phyloP scores from a whole-genome alignment of 2,113 vertebrate genomes.

The Columba janthina region DNA sequence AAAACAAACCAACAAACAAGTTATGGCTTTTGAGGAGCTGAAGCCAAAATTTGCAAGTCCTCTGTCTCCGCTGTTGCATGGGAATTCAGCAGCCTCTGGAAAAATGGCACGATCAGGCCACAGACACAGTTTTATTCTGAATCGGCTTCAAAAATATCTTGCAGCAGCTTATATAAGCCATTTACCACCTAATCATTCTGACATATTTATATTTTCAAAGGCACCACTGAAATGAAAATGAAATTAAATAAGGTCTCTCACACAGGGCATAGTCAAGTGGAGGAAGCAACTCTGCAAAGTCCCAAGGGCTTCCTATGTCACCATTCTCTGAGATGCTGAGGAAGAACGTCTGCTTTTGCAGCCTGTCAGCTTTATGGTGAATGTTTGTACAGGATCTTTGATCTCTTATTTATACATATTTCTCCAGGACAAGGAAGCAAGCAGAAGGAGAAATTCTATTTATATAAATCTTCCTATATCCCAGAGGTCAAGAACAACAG shows the following conservation, averaged over 20 bases:
- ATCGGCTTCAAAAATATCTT: background rate
- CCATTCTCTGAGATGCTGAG: background rate
- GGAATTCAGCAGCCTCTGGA: background rate
- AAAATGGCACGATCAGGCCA: background rate
- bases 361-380: slow-evolving; percentile 53
- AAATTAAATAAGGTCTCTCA: background rate
- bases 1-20: background rate
- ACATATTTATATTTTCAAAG: slow-evolving; percentile 35
- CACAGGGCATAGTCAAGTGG: background rate
- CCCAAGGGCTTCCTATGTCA: slow-evolving; percentile 37
- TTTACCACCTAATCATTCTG: background rate
- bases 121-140: background rate
- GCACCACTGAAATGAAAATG: background rate
- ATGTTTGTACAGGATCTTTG: slow-evolving; percentile 62
- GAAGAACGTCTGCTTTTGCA: slow-evolving; percentile 36
- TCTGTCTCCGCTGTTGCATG: rapidly evolving
- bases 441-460: slow-evolving; percentile 57
- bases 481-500: slow-evolving; percentile 47
- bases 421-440: slow-evolving; percentile 57
- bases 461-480: slow-evolving; percentile 48
- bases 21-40: background rate
- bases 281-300: background rate
- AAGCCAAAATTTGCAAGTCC: background rate
- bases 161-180: background rate
- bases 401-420: slow-evolving; percentile 69